phyloP scores from a whole-genome alignment of 2,113 vertebrate species.

The Gasterosteus aculeatus region DNA sequence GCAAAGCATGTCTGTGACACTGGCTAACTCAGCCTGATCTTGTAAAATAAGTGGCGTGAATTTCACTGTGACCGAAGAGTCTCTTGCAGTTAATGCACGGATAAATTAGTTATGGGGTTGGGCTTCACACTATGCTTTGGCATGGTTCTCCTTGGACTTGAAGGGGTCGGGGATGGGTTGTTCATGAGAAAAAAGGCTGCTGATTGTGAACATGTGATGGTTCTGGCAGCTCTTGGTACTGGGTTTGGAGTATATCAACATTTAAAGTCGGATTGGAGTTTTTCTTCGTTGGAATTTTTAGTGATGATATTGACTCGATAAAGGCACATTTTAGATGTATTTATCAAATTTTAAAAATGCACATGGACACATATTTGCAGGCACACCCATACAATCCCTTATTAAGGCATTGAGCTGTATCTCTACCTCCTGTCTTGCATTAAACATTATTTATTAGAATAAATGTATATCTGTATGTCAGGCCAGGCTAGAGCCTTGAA shows the following conservation, averaged over 20 bases:
- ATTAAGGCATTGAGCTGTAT: conserved; percentile 68
- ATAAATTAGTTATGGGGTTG: conserved; percentile 37
- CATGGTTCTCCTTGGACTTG: conserved; percentile 20
- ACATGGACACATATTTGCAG: conserved; percentile 29
- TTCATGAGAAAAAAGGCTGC: conserved; percentile 15
- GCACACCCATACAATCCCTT: conserved; percentile 35
- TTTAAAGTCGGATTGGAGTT: conserved; percentile 38
- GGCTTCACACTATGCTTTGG: conserved; percentile 30
- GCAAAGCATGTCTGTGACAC: conserved; percentile 30
- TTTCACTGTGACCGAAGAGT: conserved; percentile 57
- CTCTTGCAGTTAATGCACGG: conserved; percentile 74
- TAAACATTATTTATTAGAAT: conserved; percentile 71
- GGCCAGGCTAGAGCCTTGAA: conserved; percentile 64
- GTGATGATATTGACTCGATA: conserved; percentile 41
- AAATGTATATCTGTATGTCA: conserved; percentile 73
- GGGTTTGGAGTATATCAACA: conserved; percentile 25
- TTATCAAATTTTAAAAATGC: conserved; percentile 49
- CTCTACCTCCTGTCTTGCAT: conserved; percentile 82
- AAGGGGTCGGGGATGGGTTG: conserved; percentile 11
- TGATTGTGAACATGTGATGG: conserved; percentile 13
- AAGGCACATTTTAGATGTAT: conserved; percentile 63
- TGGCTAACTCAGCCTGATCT: conserved; percentile 29
- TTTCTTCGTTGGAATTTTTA: conserved; percentile 48
- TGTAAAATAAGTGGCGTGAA: conserved; percentile 51
- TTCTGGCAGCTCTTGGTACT: conserved; percentile 36